Evolutionary conservation across 2,113 vertebrate species (phyloP).

Genomic region (Natator depressus): DNA sequence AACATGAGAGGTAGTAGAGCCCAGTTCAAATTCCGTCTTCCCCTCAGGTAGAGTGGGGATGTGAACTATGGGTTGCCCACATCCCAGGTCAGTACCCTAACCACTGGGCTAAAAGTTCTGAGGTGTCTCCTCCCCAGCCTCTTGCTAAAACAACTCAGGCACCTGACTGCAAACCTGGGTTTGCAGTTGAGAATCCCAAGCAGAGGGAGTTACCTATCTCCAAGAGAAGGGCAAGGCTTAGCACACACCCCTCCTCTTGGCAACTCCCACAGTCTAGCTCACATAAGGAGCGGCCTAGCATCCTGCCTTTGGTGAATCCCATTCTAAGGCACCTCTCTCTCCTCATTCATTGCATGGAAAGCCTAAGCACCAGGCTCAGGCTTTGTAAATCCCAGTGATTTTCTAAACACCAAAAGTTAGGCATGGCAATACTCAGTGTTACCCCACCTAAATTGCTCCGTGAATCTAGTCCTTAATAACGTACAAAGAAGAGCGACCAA

Average conservation of each 20-base stretch:
- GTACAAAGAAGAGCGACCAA: fast-evolving
- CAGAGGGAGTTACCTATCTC: background rate
- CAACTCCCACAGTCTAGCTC: background rate
- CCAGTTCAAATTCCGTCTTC: background rate
- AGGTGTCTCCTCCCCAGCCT: background rate
- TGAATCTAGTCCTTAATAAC: background rate
- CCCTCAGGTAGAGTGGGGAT: background rate
- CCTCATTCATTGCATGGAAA: background rate
- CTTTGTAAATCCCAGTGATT: background rate
- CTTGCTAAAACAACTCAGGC: background rate
- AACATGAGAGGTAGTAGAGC: background rate
- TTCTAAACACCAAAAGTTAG: background rate
- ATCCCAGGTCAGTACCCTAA: background rate
- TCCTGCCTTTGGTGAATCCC: background rate
- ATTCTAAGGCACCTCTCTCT: background rate
- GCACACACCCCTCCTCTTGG: background rate
- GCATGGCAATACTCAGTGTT: background rate
- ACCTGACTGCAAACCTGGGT: background rate
- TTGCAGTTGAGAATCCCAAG: background rate
- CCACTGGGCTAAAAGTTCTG: background rate
- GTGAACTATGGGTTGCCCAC: background rate
- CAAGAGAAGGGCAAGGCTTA: background rate
- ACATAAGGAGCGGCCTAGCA: background rate
- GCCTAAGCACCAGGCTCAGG: background rate
- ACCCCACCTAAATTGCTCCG: background rate